Percentiles rank a stretch among this genome's conserved stretches.
These are phyloP conservation scores for Opisthocomus hoazin DNA, from an alignment of 2,113 vertebrate genomes.

Conservation along the genomic window DNA sequence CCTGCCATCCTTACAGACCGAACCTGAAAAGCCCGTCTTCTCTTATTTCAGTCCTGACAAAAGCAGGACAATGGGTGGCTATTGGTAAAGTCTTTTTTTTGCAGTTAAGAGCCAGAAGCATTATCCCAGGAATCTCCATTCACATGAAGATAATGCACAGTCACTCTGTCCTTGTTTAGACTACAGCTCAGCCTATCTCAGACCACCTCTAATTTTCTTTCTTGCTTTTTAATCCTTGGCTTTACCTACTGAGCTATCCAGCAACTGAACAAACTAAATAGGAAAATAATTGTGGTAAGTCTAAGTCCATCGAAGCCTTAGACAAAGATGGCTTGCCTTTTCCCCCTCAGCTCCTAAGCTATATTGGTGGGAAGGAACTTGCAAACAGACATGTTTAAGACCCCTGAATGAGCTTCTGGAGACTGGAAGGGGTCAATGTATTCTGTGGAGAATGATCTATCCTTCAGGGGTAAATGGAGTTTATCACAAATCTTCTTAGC, in stretches of 20 bases:
- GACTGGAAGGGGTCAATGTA: slow-evolving; percentile 25
- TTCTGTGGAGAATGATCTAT: not conserved
- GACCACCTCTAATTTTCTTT: slow-evolving; percentile 70
- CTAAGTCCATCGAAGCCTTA: slow-evolving; percentile 67
- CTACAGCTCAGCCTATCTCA: slow-evolving; percentile 64
- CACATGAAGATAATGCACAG: slow-evolving; percentile 74
- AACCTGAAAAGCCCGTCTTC: slow-evolving; percentile 70
- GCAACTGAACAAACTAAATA: slow-evolving; percentile 72
- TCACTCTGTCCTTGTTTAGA: slow-evolving; percentile 68
- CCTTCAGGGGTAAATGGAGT: not conserved
- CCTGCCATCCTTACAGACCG: slow-evolving; percentile 56
- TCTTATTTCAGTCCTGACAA: slow-evolving; percentile 78
- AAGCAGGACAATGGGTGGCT: slow-evolving; percentile 78
- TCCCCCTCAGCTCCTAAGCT: slow-evolving; percentile 37
- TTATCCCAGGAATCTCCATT: slow-evolving; percentile 76
- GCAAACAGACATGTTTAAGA: slow-evolving; percentile 33
- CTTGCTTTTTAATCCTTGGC: slow-evolving; percentile 76
- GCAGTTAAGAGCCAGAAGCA: slow-evolving; percentile 59
- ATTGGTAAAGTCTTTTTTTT: slow-evolving; percentile 66
- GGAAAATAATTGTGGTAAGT: slow-evolving; percentile 67
- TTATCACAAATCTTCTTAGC: not conserved
- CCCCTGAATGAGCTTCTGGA: slow-evolving; percentile 54
- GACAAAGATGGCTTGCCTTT: slow-evolving; percentile 69
- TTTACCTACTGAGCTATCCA: slow-evolving; percentile 60
- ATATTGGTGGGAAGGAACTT: slow-evolving; percentile 63